A percentile compares a stretch with the other conserved stretches of the same genome.
Conservation (phyloP, 2,797 vertebrate species). For the Gallirallus australis region DNA sequence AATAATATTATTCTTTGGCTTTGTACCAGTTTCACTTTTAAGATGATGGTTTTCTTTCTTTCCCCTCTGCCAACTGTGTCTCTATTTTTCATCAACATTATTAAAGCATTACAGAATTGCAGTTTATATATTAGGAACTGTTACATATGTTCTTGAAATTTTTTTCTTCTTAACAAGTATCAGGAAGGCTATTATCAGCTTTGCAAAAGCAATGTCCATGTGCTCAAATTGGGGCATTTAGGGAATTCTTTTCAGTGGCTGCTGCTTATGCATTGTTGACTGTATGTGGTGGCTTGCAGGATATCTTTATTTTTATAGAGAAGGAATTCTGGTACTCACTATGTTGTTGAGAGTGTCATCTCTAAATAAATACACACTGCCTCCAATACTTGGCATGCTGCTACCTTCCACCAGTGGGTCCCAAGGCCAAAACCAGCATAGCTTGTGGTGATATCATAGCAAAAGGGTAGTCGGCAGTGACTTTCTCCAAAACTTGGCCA, state of each 20-base stretch:
- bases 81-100: slow-evolving; percentile 15
- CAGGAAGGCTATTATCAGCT: background rate
- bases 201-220: background rate
- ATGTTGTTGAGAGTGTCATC: background rate
- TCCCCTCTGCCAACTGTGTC: background rate
- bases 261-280: background rate
- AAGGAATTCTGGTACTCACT: background rate
- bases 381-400: background rate
- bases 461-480: slow-evolving; percentile 7
- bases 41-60: background rate
- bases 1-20: slow-evolving; percentile 4
- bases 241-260: background rate
- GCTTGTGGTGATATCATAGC: background rate
- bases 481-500: slow-evolving; percentile 2
- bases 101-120: background rate
- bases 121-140: background rate
- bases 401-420: background rate
- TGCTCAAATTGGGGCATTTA: background rate
- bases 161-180: background rate
- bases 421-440: background rate
- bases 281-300: background rate
- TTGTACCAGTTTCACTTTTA: slow-evolving; percentile 14
- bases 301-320: background rate
- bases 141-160: background rate
- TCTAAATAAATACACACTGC: background rate